A percentile compares a stretch with the other conserved stretches of the same genome.
These are phyloP conservation scores for Sarcophaga carnaria DNA, from an alignment of 2,888 invertebrate species.

Conservation along the genomic window DNA sequence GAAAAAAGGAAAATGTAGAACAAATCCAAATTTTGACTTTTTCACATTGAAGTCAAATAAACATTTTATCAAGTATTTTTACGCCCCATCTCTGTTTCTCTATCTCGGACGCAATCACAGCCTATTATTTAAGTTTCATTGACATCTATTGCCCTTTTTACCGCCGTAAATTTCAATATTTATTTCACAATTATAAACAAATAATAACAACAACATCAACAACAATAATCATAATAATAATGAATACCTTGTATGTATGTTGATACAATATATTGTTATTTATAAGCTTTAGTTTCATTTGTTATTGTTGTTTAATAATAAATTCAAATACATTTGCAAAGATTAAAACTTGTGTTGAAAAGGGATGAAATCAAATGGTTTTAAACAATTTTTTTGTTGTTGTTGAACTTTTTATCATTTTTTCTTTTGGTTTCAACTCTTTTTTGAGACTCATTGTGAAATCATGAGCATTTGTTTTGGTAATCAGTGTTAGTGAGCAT, in stretches of 20 bases:
- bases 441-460: conserved; percentile 1
- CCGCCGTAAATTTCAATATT: background rate
- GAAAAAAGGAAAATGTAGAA: no score
- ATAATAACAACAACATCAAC: background rate
- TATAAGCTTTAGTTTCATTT: conserved; percentile 7
- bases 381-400: no score
- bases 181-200: background rate
- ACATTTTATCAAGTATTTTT: background rate
- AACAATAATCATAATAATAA: no score
- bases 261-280: background rate
- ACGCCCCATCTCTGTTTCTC: background rate
- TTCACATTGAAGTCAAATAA: background rate
- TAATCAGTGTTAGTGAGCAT: background rate
- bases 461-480: background rate
- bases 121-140: background rate
- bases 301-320: background rate
- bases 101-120: background rate
- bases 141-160: background rate
- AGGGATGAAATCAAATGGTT: conserved; percentile 49
- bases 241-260: background rate
- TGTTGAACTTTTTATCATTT: conserved; percentile 14
- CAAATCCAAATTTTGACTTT: background rate
- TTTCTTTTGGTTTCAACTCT: background rate
- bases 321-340: conserved; percentile 21
- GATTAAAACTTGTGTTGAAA: conserved; percentile 55